Evolutionary conservation across 2,797 vertebrate genomes (phyloP), one percentile per base, ranked within the genome.

Genomic region (Karalla daura): DNA sequence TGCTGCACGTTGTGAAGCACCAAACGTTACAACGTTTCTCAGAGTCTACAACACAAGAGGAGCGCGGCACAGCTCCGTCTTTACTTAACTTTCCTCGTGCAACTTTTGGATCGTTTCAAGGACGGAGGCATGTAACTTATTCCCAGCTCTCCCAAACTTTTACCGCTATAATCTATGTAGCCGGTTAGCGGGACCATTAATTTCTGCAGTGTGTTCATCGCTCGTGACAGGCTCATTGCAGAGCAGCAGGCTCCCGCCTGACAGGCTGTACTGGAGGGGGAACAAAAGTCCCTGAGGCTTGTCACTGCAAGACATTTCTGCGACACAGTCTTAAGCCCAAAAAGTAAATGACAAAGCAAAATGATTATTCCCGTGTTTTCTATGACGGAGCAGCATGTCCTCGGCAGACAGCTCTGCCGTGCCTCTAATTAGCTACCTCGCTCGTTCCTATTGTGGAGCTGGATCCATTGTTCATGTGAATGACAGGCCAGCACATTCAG

Each of bases 141-240:
- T 44, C 12, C 39, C 44, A 28, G 43, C 36, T 44, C 20, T 39
- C 43, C 41, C 11, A 76, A 87, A 73, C 52, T 63, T 84, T 36
- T 43, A 13, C 71, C 24, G 46, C 51, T 64, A 14, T 71, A 75
- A 84, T 83, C 71, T 82, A 50, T 74, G 60, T 20, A 67, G 47
- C 49, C 71, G 71, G 66, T 84, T 80, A 80, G 66, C 18, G 0
- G 54, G 69, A 50, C 62, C 71, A 78, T 71, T 80, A 81, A 70
- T 78, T 82, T 58, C 83, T 80, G 55, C 65, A 63, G 67, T 46
- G 69, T 77, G 75, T 76, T 81, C 75, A 86, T 88, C 82, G 85
- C 65, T 85, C 2, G 35, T 81, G 85, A 81, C 79, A 76, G 78
- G 61, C 78, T 76, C 65, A 67, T 81, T 85, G 81, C 68, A 66